Base-by-base conservation (phyloP, 2,113 vertebrate species). In the Tapirus terrestris region DNA sequence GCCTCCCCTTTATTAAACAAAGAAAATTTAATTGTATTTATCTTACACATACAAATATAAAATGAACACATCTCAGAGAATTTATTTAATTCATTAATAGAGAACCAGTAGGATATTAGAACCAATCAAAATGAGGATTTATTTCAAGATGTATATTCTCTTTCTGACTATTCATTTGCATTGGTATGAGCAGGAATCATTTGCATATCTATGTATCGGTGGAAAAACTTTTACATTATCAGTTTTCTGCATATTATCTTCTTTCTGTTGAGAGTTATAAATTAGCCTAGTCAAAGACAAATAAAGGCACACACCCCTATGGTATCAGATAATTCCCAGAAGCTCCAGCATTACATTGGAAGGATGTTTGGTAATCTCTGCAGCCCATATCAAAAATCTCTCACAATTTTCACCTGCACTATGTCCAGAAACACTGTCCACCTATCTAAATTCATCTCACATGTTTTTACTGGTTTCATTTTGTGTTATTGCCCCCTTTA, bases 21-120 rank as follows among this genome's bases (percentile, higher is more conserved):
- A 67, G 65, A 96, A 89, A 80, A 73, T 89, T 61, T 70, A 29
- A 79, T 94, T 84, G 45, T 75, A 89, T 58, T 76, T 89, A 36
- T 72, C 31, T 51, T 79, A 70, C 4, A 43, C 21, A 33, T 76
- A 68, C 68, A 86, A 67, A 73, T 85, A 43, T 89, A 72, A 72
- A 43, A 36, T 77, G 51, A 70, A 84, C 60, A 53, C 20, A 89
- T 93, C 61, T 82, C 51, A 53, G 51, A 96, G 61, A 89, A 12
- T 80, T 61, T 96, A 48, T 70, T 68, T 90, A 85, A 56, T 45
- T 82, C 31, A 79, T 84, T 84, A 82, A 82, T 73, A 36, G 16
- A 31, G n/a, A 63, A 45, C 45, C 18, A 67, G 8, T 73, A 79
- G 65, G 36, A 36, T 85, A 56, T 33, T 94, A 58, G 18, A 81